phyloP scores from a whole-genome alignment of 2,888 invertebrate species.

The Drosophila mayaguana region DNA sequence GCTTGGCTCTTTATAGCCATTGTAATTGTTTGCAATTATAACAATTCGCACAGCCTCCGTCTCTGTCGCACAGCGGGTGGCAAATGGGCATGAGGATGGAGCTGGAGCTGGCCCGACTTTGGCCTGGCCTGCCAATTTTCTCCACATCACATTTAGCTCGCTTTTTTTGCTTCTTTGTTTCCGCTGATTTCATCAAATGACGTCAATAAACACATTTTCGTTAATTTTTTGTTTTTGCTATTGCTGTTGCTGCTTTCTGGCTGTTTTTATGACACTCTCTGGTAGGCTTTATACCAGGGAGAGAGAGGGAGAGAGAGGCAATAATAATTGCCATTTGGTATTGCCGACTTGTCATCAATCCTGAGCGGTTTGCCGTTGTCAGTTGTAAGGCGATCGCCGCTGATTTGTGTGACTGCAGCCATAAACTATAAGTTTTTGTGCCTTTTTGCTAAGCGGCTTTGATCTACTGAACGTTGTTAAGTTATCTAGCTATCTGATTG shows the following conservation, averaged over 20 bases:
- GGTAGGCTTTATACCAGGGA: conserved; percentile 40
- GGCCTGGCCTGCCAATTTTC: conserved; percentile 58
- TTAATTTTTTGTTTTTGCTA: conserved; percentile 35
- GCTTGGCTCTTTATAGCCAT: conserved; percentile 58
- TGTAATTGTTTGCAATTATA: conserved; percentile 79
- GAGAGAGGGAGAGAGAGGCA: neutral
- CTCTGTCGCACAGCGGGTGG: conserved; percentile 62
- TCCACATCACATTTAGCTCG: conserved; percentile 52
- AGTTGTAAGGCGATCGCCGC: conserved; percentile 52
- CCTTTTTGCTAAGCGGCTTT: conserved; percentile 69
- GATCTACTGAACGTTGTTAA: conserved; percentile 43
- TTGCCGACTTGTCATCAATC: conserved; percentile 75
- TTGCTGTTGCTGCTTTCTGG: conserved; percentile 26
- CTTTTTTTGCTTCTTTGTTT: conserved; percentile 27
- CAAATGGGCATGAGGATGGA: conserved; percentile 53
- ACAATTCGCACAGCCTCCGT: conserved; percentile 62
- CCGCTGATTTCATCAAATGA: conserved; percentile 61
- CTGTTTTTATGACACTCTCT: conserved; percentile 64
- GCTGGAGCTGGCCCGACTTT: conserved; percentile 16
- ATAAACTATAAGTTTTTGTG: conserved; percentile 65
- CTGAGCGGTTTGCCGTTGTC: conserved; percentile 56
- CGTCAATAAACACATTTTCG: conserved; percentile 76
- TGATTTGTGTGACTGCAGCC: conserved; percentile 59
- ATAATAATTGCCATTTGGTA: conserved; percentile 71
- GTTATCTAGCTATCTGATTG: conserved; percentile 32